A percentile compares a stretch with the other conserved stretches of the same genome.
These are phyloP conservation scores for Nettapus auritus DNA, from an alignment of 2,113 vertebrate genomes.

Conservation along the genomic window DNA sequence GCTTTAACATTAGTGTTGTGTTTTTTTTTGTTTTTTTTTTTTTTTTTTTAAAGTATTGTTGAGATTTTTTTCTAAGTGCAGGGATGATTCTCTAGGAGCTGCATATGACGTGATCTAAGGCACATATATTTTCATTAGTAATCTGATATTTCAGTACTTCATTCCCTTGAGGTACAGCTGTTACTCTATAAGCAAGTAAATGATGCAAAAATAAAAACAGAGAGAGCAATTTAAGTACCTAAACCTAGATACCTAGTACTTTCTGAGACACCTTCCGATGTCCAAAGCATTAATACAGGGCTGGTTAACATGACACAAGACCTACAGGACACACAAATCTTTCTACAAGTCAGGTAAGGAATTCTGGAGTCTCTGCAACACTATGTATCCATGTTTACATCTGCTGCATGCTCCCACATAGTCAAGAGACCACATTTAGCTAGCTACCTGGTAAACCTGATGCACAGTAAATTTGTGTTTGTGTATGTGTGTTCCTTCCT, in stretches of 20 bases:
- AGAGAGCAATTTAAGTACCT: not conserved
- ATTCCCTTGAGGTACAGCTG: not conserved
- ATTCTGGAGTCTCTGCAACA: not conserved
- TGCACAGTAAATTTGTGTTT: fast-evolving
- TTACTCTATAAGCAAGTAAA: not conserved
- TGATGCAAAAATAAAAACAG: not conserved
- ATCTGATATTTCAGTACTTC: not conserved
- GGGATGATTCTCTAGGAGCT: not conserved
- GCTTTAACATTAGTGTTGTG: not conserved
- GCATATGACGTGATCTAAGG: not conserved
- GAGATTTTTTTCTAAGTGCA: not conserved
- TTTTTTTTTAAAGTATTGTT: not conserved
- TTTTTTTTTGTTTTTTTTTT: not conserved
- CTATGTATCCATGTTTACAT: not conserved
- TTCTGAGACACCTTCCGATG: not conserved
- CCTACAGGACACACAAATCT: not conserved
- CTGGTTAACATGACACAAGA: not conserved
- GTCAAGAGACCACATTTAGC: not conserved
- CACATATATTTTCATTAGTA: not conserved
- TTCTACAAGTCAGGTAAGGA: not conserved
- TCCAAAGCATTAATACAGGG: not conserved
- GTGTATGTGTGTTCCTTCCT: fast-evolving
- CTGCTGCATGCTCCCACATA: not conserved
- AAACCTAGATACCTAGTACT: not conserved
- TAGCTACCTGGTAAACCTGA: not conserved